Evolutionary conservation across 2,797 vertebrate species (phyloP).

Genomic region (Diplodus puntazzo): DNA sequence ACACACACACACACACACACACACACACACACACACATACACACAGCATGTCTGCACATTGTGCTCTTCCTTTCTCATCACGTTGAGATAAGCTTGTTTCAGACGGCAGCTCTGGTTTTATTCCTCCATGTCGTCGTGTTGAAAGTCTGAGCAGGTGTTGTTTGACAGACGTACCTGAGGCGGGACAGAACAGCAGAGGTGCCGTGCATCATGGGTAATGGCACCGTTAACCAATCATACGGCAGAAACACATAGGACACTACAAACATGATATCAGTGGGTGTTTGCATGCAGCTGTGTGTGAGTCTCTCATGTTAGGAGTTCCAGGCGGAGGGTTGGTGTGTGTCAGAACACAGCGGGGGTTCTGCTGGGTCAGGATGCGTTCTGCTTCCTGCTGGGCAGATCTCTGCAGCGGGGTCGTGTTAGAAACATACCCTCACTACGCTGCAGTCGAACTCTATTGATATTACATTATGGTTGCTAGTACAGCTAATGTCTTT

Average conservation of each 20-base stretch:
- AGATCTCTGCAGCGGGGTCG: constrained; percentile 36
- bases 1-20: not conserved
- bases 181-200: not conserved
- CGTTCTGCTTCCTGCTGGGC: constrained; percentile 9
- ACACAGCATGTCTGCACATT: constrained; percentile 17
- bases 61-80: constrained; percentile 38
- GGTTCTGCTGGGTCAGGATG: constrained; percentile 3
- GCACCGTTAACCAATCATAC: not conserved
- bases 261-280: not conserved
- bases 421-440: constrained; percentile 14
- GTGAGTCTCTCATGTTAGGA: constrained; percentile 2
- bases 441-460: too few species aligned
- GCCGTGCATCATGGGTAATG: constrained; percentile 8
- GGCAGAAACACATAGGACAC: not conserved
- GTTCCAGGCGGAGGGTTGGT: not conserved
- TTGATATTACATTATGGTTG: not conserved
- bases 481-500: not conserved
- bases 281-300: constrained; percentile 8
- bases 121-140: constrained; percentile 9
- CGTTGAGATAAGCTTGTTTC: constrained; percentile 24
- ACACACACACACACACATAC: not conserved
- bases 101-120: constrained; percentile 16
- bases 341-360: constrained; percentile 16
- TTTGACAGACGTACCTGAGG: not conserved
- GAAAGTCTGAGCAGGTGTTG: not conserved